Evolutionary conservation across 2,888 invertebrate species (phyloP).

Genomic region (Trachelus troglodyta): DNA sequence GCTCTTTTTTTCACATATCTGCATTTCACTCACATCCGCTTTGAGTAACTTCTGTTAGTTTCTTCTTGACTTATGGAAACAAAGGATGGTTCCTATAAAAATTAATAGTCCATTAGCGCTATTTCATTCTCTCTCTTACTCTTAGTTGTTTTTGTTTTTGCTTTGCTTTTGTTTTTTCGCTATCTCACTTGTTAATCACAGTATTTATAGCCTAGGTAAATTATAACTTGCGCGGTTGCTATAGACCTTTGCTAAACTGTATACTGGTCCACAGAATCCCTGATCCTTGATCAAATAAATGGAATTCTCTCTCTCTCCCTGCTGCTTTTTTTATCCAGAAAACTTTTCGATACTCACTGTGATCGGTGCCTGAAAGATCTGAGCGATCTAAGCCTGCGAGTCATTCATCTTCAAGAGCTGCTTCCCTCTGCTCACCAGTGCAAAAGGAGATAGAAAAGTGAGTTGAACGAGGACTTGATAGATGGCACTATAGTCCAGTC

Average conservation of each 20-base stretch:
- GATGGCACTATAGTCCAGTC: conserved; percentile 49
- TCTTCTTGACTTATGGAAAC: conserved; percentile 16
- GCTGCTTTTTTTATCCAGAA: conserved; percentile 18
- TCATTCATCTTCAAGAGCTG: conserved; percentile 48
- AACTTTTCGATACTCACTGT: conserved; percentile 30
- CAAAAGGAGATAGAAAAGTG: conserved; percentile 27
- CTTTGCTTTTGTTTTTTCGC: too few relatives aligned
- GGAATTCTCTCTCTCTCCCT: conserved; percentile 11
- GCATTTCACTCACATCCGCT: neutral
- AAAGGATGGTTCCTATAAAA: conserved; percentile 32
- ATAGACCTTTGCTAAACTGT: too few relatives aligned
- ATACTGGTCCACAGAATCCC: too few relatives aligned
- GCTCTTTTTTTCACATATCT: neutral
- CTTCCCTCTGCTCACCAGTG: conserved; percentile 22
- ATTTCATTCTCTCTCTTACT: conserved; percentile 6
- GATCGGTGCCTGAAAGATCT: conserved; percentile 21
- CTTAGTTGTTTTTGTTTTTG: too few relatives aligned
- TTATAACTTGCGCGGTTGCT: too few relatives aligned
- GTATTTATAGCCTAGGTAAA: too few relatives aligned
- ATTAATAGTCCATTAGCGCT: conserved; percentile 41
- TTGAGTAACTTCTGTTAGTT: neutral
- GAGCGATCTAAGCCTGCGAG: conserved; percentile 35
- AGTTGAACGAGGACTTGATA: conserved; percentile 53
- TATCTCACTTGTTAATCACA: too few relatives aligned
- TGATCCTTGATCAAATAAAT: too few relatives aligned